These are phyloP conservation scores for Drosophila demipolita DNA, from an alignment of 2,888 invertebrate species.

Conservation along the genomic window DNA sequence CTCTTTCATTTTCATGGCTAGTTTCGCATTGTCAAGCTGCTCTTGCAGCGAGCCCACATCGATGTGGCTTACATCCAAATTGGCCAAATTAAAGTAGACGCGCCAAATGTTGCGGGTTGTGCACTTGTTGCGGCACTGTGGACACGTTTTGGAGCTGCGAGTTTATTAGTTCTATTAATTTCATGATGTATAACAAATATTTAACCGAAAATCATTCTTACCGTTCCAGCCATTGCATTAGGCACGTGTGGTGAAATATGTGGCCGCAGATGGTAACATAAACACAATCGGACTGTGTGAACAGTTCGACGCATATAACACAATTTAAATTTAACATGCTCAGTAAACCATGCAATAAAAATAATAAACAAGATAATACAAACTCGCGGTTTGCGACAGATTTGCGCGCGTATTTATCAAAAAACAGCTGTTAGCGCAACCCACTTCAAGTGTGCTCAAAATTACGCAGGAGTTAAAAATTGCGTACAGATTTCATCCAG, in stretches of 20 bases:
- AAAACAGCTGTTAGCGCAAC: constrained; percentile 32
- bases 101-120: constrained; percentile 88
- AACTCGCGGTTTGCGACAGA: background rate
- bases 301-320: constrained; percentile 89
- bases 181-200: background rate
- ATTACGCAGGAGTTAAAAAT: background rate
- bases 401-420: constrained; percentile 41
- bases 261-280: constrained; percentile 90
- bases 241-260: constrained; percentile 89
- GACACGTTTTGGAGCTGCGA: constrained; percentile 89
- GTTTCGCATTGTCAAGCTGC: constrained; percentile 88
- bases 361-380: background rate
- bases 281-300: constrained; percentile 87
- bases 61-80: constrained; percentile 86
- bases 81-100: constrained; percentile 88
- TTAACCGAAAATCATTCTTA: constrained; percentile 75
- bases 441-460: constrained; percentile 21
- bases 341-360: constrained; percentile 5
- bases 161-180: constrained; percentile 4
- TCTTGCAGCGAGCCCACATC: constrained; percentile 88
- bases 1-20: constrained; percentile 86
- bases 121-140: constrained; percentile 90
- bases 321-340: constrained; percentile 88
- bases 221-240: constrained; percentile 90
- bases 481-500: background rate